Evolutionary conservation across 2,797 vertebrate genomes (phyloP), one percentile per base, ranked within the genome.

Genomic region (Clarias platycephalus): DNA sequence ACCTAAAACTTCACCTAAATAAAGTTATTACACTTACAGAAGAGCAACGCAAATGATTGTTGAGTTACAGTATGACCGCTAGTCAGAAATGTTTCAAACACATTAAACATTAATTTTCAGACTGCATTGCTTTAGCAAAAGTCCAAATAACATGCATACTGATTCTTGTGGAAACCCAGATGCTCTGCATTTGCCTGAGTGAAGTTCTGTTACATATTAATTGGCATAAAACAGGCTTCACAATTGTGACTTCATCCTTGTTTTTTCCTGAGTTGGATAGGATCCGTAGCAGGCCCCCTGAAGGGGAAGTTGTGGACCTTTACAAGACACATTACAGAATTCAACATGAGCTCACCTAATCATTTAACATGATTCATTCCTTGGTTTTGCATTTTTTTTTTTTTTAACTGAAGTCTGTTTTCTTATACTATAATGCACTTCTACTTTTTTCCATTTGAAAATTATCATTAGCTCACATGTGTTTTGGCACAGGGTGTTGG

Each of bases 231-330:
- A 70, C 74, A 81, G 57, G 68, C 87, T 84, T 83, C 55, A 71
- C 74, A 83, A 63, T 85, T n/a, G 86, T 90, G 89, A 89, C 85
- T 67, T 90, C 89, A 89, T 87, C 79, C 84, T 80, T 86, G 58
- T 74, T 78, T 84, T 85, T 77, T 49, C 83, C 79, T 80, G 76
- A 84, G 71, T 86, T 90, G 87, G 88, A 86, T 49, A 60, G 82
- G 63, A 70, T 88, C 78, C 86, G 80, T 88, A 83, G 83, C 68
- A 82, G 86, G 81, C 83, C 86, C 80, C 71, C 81, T 83, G 66
- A 79, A 70, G 71, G 84, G 82, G 72, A 75, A 83, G 83, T 64
- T 77, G 26, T 76, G 70, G 80, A 55, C 76, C 15, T 86, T 88
- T 83, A 82, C 60, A 83, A 81, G 83, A 81, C 75, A 34, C 85